These are phyloP conservation scores for Mythimna albipuncta DNA, from an alignment of 2,888 invertebrate species.

Conservation along the genomic window DNA sequence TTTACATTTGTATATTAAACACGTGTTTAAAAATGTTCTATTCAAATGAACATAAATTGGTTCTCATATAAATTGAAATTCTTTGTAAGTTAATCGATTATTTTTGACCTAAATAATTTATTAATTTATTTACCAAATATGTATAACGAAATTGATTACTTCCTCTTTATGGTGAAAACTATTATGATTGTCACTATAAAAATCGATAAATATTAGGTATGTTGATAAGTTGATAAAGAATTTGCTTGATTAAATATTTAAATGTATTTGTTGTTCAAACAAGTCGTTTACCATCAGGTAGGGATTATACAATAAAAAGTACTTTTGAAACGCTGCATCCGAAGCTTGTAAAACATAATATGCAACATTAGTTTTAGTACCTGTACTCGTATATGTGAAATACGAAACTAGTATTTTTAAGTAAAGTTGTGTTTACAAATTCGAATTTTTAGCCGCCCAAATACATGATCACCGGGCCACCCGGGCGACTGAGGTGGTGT, in stretches of 20 bases:
- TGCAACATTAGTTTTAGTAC: too few relatives aligned
- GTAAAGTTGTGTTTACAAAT: too few relatives aligned
- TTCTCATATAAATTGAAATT: constrained; percentile 18
- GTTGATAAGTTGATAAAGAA: not conserved
- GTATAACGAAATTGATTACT: constrained; percentile 6
- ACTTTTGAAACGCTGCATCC: too few relatives aligned
- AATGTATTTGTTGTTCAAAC: not conserved
- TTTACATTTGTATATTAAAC: not conserved
- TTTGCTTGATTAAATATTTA: not conserved
- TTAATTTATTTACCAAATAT: constrained; percentile 20
- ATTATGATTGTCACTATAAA: not conserved
- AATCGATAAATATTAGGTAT: not conserved
- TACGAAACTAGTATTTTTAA: too few relatives aligned
- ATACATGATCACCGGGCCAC: too few relatives aligned
- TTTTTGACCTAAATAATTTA: constrained; percentile 22
- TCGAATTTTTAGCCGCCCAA: too few relatives aligned
- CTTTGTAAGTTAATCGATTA: constrained; percentile 24
- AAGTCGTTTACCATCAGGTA: too few relatives aligned
- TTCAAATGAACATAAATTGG: not conserved
- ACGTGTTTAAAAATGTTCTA: not conserved
- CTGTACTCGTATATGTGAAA: too few relatives aligned
- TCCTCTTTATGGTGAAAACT: constrained; percentile 9
- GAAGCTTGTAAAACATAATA: too few relatives aligned
- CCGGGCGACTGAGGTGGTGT: too few relatives aligned
- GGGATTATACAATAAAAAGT: too few relatives aligned